phyloP scores from a whole-genome alignment of 53 echinoderm and acorn worm genomes.

The Echinarachnius parma region DNA sequence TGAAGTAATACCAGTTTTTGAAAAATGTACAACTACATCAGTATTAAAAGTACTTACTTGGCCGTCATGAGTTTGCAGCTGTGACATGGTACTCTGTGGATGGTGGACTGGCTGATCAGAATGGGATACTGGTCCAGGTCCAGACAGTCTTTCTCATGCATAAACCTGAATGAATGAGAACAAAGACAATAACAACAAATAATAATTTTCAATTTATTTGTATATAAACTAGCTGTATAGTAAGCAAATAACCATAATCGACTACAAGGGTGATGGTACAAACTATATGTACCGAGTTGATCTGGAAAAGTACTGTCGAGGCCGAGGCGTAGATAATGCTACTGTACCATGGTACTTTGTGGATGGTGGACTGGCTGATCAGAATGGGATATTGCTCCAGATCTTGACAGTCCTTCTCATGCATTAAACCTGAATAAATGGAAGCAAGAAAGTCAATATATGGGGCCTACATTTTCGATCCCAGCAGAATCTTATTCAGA shows the following conservation, averaged over 20 bases:
- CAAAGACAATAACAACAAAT: too few species aligned
- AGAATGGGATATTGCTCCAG: slow-evolving; percentile 64
- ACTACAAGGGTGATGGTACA: too few species aligned
- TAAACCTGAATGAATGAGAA: too few species aligned
- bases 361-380: slow-evolving; percentile 51
- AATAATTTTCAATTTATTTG: too few species aligned
- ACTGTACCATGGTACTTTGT: slow-evolving; percentile 53
- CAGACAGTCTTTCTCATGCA: slow-evolving; percentile 65
- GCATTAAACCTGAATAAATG: slow-evolving; percentile 71
- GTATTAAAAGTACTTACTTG: slow-evolving; percentile 75
- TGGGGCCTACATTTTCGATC: too few species aligned
- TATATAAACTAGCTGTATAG: too few species aligned
- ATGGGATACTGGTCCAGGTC: slow-evolving; percentile 68
- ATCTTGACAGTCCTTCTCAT: slow-evolving; percentile 70
- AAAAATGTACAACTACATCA: neutral
- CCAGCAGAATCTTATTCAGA: too few species aligned
- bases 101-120: slow-evolving; percentile 53
- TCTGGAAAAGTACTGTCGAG: too few species aligned
- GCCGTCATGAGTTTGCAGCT: slow-evolving; percentile 66
- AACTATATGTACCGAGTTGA: too few species aligned
- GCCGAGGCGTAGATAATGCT: too few species aligned
- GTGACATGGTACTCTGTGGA: slow-evolving; percentile 53
- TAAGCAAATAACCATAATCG: too few species aligned
- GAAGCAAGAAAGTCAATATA: too few species aligned
- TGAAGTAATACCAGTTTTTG: neutral